These are phyloP conservation scores for Pedetes capensis DNA, from an alignment of 2,113 vertebrate genomes.

Conservation along the genomic window DNA sequence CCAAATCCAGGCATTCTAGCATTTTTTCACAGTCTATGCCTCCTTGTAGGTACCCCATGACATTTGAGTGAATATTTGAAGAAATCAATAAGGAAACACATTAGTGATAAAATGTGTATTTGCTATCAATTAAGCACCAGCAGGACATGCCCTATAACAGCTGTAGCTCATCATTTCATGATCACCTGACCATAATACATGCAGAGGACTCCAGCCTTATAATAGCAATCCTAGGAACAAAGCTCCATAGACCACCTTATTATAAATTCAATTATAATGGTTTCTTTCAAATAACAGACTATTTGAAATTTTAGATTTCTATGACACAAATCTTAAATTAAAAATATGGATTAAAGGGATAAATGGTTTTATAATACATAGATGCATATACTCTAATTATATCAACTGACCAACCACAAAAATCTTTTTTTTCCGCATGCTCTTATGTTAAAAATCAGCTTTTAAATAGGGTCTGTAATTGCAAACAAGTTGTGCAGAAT, in stretches of 20 bases:
- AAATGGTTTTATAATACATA: conserved; percentile 45
- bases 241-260: conserved; percentile 58
- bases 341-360: conserved; percentile 39
- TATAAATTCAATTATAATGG: conserved; percentile 65
- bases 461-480: conserved; percentile 50
- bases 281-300: conserved; percentile 65
- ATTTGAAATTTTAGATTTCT: conserved; percentile 36
- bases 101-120: background rate
- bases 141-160: conserved; percentile 36
- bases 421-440: background rate
- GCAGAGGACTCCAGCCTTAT: background rate
- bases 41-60: background rate
- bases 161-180: conserved; percentile 56
- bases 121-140: conserved; percentile 2
- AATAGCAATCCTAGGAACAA: conserved; percentile 60
- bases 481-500: conserved; percentile 70
- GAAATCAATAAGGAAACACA: background rate
- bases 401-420: conserved; percentile 45
- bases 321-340: conserved; percentile 57
- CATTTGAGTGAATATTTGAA: conserved; percentile 13
- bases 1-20: background rate
- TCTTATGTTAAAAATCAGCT: conserved; percentile 42
- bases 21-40: background rate
- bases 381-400: conserved; percentile 22
- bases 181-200: conserved; percentile 53